Conservation (phyloP, 1,140 invertebrate genomes). For the Drosophila paulistorum region DNA sequence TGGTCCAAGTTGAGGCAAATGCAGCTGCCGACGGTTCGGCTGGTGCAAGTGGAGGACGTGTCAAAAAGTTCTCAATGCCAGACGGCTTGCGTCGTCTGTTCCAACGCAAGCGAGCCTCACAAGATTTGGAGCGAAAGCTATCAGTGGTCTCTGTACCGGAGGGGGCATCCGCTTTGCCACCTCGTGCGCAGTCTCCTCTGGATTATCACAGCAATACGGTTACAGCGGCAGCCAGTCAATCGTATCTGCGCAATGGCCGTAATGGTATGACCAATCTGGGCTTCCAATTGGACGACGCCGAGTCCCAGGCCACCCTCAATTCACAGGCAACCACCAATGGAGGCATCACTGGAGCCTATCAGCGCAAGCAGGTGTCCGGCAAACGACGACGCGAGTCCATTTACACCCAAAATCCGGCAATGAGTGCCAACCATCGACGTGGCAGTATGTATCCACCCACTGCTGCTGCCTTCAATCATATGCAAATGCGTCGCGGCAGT, state of each 20-base stretch:
- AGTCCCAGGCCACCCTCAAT: constrained; percentile 34
- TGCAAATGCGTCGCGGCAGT: constrained; percentile 83
- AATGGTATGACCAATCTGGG: constrained; percentile 49
- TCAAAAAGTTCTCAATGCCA: constrained; percentile 80
- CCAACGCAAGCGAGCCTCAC: constrained; percentile 69
- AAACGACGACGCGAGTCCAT: constrained; percentile 69
- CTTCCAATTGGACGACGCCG: constrained; percentile 63
- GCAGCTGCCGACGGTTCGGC: constrained; percentile 22
- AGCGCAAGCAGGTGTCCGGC: constrained; percentile 48
- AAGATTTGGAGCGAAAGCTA: constrained; percentile 72
- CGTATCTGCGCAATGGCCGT: constrained; percentile 65
- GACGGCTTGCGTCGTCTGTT: constrained; percentile 75
- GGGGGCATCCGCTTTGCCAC: constrained; percentile 50
- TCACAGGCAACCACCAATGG: constrained; percentile 7
- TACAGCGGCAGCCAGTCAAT: constrained; percentile 82
- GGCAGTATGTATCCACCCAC: constrained; percentile 72
- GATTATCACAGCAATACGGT: constrained; percentile 82
- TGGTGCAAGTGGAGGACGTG: constrained; percentile 48
- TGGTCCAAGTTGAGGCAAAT: constrained; percentile 66
- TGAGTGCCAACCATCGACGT: constrained; percentile 48
- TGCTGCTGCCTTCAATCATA: constrained; percentile 49
- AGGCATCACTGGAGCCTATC: constrained; percentile 45
- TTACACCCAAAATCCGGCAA: constrained; percentile 71
- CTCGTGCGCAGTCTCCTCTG: constrained; percentile 37
- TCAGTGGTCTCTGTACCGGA: constrained; percentile 77